These are phyloP conservation scores for Sylvilagus bachmani DNA, from an alignment of 2,113 vertebrate species.

Conservation along the genomic window DNA sequence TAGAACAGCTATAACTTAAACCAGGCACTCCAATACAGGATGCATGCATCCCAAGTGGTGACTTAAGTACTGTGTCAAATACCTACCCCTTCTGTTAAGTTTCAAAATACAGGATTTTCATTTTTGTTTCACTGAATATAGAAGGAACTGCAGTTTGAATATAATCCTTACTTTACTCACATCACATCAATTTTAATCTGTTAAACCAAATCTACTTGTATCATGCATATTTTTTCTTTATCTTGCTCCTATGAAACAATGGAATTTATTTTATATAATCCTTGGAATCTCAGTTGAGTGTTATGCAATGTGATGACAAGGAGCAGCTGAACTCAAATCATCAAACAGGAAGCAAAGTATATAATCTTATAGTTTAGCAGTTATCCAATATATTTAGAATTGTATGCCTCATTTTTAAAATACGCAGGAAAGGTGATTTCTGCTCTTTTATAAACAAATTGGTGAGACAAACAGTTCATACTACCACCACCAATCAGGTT, in stretches of 20 bases:
- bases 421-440: not conserved
- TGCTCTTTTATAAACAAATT: not conserved
- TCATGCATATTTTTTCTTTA: not conserved
- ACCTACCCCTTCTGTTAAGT: not conserved
- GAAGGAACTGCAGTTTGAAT: not conserved
- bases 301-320: not conserved
- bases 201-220: not conserved
- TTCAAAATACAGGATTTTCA: not conserved
- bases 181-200: not conserved
- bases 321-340: not conserved
- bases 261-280: constrained; percentile 19
- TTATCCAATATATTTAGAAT: not conserved
- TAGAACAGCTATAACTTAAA: too few species aligned
- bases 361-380: not conserved
- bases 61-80: too few species aligned
- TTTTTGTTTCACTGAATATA: not conserved
- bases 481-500: not conserved
- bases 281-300: not conserved
- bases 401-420: not conserved
- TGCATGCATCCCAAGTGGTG: too few species aligned
- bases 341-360: not conserved
- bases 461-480: not conserved
- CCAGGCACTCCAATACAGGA: too few species aligned
- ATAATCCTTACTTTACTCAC: not conserved
- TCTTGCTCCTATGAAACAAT: not conserved